Percentiles rank a stretch among this genome's conserved stretches.
Evolutionary conservation across 2,888 invertebrate species (phyloP).

Genomic region (Protonemura montana): DNA sequence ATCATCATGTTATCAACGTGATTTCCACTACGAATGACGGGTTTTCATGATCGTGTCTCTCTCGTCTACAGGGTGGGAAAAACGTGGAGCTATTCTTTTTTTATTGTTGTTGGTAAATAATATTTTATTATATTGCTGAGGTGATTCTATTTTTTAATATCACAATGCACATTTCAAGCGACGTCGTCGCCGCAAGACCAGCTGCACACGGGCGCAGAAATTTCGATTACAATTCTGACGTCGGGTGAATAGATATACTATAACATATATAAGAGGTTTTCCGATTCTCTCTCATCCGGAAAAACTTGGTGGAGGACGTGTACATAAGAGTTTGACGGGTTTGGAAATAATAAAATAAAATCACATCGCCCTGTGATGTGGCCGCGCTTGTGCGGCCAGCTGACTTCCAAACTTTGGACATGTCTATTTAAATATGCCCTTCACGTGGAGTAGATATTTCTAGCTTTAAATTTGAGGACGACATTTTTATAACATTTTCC

Average conservation of each 20-base stretch:
- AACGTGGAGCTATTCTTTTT: not conserved
- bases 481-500: constrained; percentile 12
- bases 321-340: not conserved
- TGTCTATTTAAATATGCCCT: not conserved
- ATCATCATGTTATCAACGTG: constrained; percentile 5
- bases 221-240: constrained; percentile 5
- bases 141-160: not conserved
- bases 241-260: not conserved
- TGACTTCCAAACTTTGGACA: not conserved
- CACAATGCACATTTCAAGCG: not conserved
- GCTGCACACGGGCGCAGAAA: not conserved
- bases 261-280: not conserved
- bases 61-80: not conserved
- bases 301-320: not conserved
- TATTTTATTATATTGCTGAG: not conserved
- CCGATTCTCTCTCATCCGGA: not conserved
- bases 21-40: not conserved
- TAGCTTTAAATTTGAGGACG: not conserved
- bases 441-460: not conserved
- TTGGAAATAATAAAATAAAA: not conserved
- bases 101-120: not conserved
- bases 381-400: not conserved
- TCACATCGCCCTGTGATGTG: not conserved
- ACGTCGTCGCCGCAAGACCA: not conserved
- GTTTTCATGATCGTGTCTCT: not conserved